Percentiles rank a stretch among this genome's conserved stretches.
Conservation (phyloP, 1,140 invertebrate species). For the Dreissena polymorpha region DNA sequence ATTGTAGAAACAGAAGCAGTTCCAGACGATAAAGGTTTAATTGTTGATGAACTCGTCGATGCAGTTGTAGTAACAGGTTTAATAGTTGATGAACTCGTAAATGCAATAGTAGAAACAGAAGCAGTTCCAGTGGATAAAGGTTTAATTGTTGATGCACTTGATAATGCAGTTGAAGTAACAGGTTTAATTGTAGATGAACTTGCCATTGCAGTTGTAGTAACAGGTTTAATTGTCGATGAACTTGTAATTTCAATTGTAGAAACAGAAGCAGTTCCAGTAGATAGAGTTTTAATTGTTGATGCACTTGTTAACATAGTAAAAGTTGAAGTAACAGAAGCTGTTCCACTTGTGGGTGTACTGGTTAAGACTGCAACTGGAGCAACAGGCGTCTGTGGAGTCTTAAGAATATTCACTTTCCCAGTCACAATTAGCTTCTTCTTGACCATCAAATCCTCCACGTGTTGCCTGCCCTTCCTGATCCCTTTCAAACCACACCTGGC, state of each 20-base stretch:
- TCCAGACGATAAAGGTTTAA: too few species aligned
- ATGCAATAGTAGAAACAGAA: not conserved
- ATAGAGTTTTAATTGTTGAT: not conserved
- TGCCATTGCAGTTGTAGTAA: not conserved
- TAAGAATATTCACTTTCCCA: too few species aligned
- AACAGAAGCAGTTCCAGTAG: not conserved
- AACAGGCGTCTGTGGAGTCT: too few species aligned
- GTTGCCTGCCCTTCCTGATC: constrained; percentile 35
- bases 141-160: not conserved
- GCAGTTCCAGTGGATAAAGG: not conserved
- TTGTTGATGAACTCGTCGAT: not conserved
- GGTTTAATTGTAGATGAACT: constrained; percentile 7
- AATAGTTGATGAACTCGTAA: not conserved
- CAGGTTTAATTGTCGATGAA: constrained; percentile 3
- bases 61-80: constrained; percentile 3
- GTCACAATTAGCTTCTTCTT: not conserved
- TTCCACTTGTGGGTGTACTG: too few species aligned
- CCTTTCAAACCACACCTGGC: constrained; percentile 40
- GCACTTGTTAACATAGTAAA: not conserved
- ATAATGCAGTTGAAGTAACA: not conserved
- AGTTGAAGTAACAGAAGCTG: not conserved
- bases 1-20: not conserved
- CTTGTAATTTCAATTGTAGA: not conserved
- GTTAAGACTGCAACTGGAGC: too few species aligned
- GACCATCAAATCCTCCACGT: constrained; percentile 11